These are phyloP conservation scores for Penaeus vannamei DNA, from an alignment of 1,140 invertebrate genomes.

Conservation along the genomic window DNA sequence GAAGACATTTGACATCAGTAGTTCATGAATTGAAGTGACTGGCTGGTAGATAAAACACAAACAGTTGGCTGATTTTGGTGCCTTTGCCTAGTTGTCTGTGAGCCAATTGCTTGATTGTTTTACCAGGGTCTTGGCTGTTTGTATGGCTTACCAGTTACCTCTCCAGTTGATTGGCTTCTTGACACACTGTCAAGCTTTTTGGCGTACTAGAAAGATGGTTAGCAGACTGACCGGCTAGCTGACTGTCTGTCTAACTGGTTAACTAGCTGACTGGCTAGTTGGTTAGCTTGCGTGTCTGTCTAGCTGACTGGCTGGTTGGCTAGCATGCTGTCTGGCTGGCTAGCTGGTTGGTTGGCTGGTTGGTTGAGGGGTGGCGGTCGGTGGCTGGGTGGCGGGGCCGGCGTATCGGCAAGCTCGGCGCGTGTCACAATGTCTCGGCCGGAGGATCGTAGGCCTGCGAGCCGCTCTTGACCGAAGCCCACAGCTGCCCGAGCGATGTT, in stretches of 20 bases:
- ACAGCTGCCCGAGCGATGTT: conserved; percentile 12
- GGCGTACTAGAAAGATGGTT: too few species aligned
- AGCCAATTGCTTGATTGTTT: too few species aligned
- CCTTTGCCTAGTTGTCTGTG: too few species aligned
- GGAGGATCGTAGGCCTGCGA: neutral
- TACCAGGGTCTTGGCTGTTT: too few species aligned
- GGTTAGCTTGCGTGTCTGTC: conserved; percentile 8
- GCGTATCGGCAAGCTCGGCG: neutral
- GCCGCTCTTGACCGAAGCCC: conserved; percentile 25
- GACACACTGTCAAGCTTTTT: too few species aligned
- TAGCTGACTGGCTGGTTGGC: neutral
- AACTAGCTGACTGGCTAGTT: neutral
- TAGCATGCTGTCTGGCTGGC: conserved; percentile 27
- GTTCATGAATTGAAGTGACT: too few species aligned
- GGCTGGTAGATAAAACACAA: too few species aligned
- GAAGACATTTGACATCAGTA: too few species aligned
- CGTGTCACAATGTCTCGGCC: conserved; percentile 45
- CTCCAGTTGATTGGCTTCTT: too few species aligned
- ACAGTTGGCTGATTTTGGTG: too few species aligned
- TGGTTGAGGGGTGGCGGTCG: neutral
- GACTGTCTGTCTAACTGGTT: neutral
- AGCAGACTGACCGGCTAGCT: too few species aligned
- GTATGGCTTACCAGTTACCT: too few species aligned
- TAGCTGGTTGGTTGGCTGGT: neutral
- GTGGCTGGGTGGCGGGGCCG: neutral